Evolutionary conservation across 2,888 invertebrate species (phyloP).

Genomic region (Keiferia lycopersicella): DNA sequence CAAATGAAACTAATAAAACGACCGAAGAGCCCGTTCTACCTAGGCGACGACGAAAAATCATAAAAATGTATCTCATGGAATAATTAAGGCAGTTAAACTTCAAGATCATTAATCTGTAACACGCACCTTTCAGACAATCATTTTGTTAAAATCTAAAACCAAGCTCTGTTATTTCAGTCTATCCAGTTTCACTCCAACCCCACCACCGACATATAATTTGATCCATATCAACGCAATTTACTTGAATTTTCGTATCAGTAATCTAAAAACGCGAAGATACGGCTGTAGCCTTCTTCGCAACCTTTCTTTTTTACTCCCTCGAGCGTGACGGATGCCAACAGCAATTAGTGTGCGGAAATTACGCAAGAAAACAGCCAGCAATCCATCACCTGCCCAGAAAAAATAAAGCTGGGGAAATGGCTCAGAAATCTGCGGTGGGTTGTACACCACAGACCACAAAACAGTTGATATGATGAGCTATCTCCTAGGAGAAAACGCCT

Average conservation of each 20-base stretch:
- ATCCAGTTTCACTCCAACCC: background rate
- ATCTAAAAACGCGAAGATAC: background rate
- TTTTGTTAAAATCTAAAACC: no score
- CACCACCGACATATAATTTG: background rate
- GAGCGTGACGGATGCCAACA: conserved; percentile 71
- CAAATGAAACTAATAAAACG: no score
- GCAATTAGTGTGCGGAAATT: conserved; percentile 80
- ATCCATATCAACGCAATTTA: background rate
- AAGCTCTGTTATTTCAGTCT: no score
- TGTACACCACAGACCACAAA: conserved; percentile 30
- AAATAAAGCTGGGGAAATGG: conserved; percentile 54
- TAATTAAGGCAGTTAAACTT: no score
- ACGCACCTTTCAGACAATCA: no score
- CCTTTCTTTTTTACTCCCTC: conserved; percentile 55
- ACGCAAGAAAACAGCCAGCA: conserved; percentile 74
- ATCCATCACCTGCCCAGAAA: conserved; percentile 77
- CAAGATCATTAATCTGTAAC: no score
- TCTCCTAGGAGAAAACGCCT: no score
- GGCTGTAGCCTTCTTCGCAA: background rate
- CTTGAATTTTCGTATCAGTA: background rate
- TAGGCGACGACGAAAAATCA: no score
- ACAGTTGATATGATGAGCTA: background rate
- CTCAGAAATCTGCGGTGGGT: conserved; percentile 67
- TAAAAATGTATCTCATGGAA: no score
- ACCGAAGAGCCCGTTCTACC: no score